These are phyloP conservation scores for Hyphantria cunea DNA, from an alignment of 1,140 invertebrate species.

Conservation along the genomic window DNA sequence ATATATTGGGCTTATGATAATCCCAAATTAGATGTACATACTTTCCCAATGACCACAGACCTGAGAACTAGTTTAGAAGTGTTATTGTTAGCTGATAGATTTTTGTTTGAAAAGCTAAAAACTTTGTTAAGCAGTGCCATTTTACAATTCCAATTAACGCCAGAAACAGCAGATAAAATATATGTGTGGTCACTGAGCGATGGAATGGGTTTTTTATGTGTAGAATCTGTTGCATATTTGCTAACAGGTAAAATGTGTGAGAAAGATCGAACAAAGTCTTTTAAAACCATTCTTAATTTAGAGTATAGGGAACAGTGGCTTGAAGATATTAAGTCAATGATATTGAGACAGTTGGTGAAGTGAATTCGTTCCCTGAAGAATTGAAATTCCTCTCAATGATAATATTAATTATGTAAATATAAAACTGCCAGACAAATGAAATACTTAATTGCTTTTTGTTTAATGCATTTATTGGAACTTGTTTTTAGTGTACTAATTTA, in stretches of 20 bases:
- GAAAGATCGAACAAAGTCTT: constrained; percentile 56
- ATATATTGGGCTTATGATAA: constrained; percentile 78
- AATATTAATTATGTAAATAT: no score
- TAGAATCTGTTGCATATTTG: constrained; percentile 82
- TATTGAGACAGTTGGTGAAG: constrained; percentile 62
- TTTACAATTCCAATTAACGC: constrained; percentile 73
- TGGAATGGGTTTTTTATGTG: constrained; percentile 81
- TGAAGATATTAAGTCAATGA: constrained; percentile 74
- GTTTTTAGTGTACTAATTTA: no score
- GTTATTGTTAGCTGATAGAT: constrained; percentile 85
- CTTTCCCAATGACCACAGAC: constrained; percentile 72
- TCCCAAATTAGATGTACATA: constrained; percentile 59
- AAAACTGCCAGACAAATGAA: no score
- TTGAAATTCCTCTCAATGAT: no score
- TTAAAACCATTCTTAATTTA: constrained; percentile 66
- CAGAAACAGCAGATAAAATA: constrained; percentile 76
- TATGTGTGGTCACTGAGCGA: constrained; percentile 83
- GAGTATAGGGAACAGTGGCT: constrained; percentile 75
- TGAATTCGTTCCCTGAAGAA: no score
- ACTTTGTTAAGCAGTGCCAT: constrained; percentile 81
- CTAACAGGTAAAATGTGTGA: constrained; percentile 77
- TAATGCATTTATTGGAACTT: no score
- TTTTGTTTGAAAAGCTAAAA: constrained; percentile 83
- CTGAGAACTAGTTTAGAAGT: constrained; percentile 85
- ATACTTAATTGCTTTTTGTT: no score